Base-by-base conservation (phyloP, 2,888 invertebrate species). In the Sphaerophoria rueppellii region DNA sequence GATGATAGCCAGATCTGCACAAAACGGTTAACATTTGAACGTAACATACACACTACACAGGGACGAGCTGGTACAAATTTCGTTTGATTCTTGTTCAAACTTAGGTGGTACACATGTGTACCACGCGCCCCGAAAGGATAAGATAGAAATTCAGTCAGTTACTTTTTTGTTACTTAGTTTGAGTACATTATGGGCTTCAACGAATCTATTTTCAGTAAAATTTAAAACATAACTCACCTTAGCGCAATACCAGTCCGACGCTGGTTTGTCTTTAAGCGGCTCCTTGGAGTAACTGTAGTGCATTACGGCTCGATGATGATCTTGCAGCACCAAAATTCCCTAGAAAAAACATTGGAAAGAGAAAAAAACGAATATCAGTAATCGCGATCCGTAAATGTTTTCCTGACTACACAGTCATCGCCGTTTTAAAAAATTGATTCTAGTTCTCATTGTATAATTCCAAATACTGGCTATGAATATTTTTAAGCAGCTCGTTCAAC, bases 271-370 rank as follows among this genome's bases (percentile, higher is more conserved):
- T 81, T 93, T 93, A 80, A 92, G 92, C 40, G 86, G 83, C 88
- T 94, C 94, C 90, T 94, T 95, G 11, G 95, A 95, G 90, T 95
- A 94, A 89, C 95, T 95, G 92, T 95, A 96, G 90, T 96, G 95
- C 93, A 96, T 94, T 40, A 94, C 93, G 81, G 95, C 95, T 82
- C 95, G 93, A 89, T 94, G 94, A 69, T 95, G 94, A 90, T 95
- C 95, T 91, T 95, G 95, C 77, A 96, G 93, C 93, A 95, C 94
- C 88, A 96, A 92, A 75, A 94, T 93, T 82, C 96, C 96, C 95
- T 95, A 94, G 89, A 94, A 94, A 43, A 92, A 93, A 75, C 2
- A 82, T 86, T 87, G 88, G 88, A 89, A 75, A 88, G 87, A 81
- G 74, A 79, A 70, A 86, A 88, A 87, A 82, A 74, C 77, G 63